Evolutionary conservation across 1,140 invertebrate genomes (phyloP).

Genomic region (Thaumetopoea pityocampa): DNA sequence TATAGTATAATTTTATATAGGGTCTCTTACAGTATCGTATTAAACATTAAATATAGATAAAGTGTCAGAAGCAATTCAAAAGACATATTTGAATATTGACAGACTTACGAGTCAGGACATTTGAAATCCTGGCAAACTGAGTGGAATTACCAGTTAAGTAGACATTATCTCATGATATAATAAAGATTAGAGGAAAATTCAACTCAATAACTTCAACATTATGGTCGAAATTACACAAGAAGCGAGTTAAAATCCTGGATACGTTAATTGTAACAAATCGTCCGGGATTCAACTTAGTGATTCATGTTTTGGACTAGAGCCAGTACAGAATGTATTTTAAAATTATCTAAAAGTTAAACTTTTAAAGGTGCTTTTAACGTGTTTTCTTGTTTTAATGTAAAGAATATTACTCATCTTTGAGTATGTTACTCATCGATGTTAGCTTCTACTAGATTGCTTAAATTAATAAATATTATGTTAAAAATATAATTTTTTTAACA

Average conservation of each 20-base stretch:
- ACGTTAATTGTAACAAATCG: conserved; percentile 34
- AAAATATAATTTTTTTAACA: no score
- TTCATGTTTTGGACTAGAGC: conserved; percentile 28
- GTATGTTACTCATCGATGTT: no score
- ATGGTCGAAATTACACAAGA: conserved; percentile 16
- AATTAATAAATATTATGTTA: no score
- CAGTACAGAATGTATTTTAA: conserved; percentile 27
- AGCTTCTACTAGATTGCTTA: no score
- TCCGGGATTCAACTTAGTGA: conserved; percentile 23
- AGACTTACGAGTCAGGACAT: conserved; percentile 2
- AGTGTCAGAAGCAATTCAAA: not conserved
- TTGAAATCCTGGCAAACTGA: conserved; percentile 10
- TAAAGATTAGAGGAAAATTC: not conserved
- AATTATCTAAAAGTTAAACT: conserved; percentile 22
- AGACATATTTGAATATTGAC: not conserved
- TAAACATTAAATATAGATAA: not conserved
- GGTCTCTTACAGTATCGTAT: no score
- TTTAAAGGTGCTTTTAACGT: conserved; percentile 4
- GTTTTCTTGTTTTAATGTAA: not conserved
- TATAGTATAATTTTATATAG: no score
- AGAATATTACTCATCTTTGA: no score
- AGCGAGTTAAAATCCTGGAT: conserved; percentile 4
- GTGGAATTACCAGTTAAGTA: conserved; percentile 8
- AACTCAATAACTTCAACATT: not conserved
- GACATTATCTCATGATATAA: not conserved